phyloP scores from a whole-genome alignment of 1,140 invertebrate species.

The Lordiphosa mommai region DNA sequence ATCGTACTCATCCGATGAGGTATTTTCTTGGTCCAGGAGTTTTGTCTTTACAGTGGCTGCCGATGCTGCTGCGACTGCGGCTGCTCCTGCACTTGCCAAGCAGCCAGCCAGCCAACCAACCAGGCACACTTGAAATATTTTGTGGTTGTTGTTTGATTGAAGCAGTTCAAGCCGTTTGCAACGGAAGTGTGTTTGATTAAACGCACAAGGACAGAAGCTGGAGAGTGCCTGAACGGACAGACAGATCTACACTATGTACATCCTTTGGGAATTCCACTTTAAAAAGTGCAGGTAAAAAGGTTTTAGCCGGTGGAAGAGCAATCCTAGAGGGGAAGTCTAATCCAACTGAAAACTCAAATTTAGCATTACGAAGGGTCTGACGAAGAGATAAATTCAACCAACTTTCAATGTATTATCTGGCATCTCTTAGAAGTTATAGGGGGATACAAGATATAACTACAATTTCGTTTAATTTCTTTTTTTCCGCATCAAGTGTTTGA shows the following conservation, averaged over 20 bases:
- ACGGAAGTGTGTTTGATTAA: conserved; percentile 76
- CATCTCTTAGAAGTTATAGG: too few relatives aligned
- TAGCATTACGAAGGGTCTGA: too few relatives aligned
- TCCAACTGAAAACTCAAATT: too few relatives aligned
- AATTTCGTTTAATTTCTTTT: too few relatives aligned
- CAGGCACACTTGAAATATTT: conserved; percentile 68
- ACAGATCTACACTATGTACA: conserved; percentile 10
- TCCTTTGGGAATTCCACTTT: conserved; percentile 26
- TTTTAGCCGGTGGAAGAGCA: neutral
- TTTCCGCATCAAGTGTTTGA: too few relatives aligned
- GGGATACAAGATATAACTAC: too few relatives aligned
- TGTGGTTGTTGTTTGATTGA: conserved; percentile 76
- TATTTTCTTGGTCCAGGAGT: conserved; percentile 69
- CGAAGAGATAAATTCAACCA: too few relatives aligned
- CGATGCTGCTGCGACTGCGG: neutral
- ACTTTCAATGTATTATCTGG: too few relatives aligned
- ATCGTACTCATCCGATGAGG: conserved; percentile 51
- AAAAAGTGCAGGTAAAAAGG: conserved; percentile 47
- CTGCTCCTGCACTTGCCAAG: conserved; percentile 3
- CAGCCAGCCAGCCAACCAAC: conserved; percentile 25
- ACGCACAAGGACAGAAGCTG: conserved; percentile 57
- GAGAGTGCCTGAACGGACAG: conserved; percentile 14
- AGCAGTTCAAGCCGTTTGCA: conserved; percentile 73
- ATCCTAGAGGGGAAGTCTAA: neutral
- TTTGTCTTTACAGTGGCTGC: conserved; percentile 50